A percentile compares a stretch with the other conserved stretches of the same genome.
phyloP scores from a whole-genome alignment of 2,113 vertebrate genomes.

The Notiomystis cincta region DNA sequence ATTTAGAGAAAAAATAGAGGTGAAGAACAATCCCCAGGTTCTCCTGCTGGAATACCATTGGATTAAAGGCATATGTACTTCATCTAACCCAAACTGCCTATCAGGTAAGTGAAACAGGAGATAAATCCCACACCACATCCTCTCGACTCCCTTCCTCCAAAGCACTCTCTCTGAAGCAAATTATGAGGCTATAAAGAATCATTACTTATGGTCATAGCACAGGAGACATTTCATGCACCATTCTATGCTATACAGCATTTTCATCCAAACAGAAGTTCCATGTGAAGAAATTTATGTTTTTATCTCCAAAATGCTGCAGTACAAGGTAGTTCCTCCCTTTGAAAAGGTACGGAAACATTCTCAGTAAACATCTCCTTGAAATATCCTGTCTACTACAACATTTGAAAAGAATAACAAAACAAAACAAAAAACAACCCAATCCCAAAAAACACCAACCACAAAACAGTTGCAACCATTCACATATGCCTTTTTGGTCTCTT shows the following conservation, averaged over 20 bases:
- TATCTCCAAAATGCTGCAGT: neutral
- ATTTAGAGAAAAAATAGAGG: neutral
- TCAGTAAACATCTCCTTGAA: neutral
- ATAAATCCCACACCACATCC: neutral
- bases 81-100: neutral
- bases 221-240: neutral
- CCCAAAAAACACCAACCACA: neutral
- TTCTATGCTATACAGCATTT: neutral
- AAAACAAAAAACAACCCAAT: neutral
- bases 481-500: neutral
- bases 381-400: neutral
- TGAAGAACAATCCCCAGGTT: neutral
- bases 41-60: neutral
- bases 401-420: neutral
- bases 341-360: neutral
- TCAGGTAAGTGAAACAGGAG: neutral
- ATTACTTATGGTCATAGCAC: neutral
- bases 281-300: neutral
- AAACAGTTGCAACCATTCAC: neutral
- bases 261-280: neutral
- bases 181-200: neutral
- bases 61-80: neutral
- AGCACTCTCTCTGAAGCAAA: neutral
- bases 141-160: neutral
- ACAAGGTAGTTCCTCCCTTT: neutral